Percentiles rank a stretch among this genome's conserved stretches.
phyloP scores from a whole-genome alignment of 2,113 vertebrate genomes.

The Mustela lutreola region DNA sequence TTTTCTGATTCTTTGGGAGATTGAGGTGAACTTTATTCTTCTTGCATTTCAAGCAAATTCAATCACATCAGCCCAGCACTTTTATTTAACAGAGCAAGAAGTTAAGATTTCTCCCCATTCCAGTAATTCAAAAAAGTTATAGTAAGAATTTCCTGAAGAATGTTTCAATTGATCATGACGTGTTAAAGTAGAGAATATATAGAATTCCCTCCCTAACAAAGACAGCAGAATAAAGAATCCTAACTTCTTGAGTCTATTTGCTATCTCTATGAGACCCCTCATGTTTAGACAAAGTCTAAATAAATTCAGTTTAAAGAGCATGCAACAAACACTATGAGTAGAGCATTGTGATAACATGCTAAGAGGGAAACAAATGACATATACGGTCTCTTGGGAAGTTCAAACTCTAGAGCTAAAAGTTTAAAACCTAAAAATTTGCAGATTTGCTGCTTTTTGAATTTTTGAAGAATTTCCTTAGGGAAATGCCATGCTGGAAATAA shows the following conservation, averaged over 20 bases:
- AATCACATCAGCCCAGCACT: neutral
- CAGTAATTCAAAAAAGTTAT: neutral
- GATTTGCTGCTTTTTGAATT: conserved; percentile 18
- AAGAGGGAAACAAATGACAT: neutral
- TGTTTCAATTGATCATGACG: neutral
- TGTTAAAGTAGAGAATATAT: neutral
- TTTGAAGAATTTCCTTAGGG: neutral
- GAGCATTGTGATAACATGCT: neutral
- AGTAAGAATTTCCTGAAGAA: neutral
- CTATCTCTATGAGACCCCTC: neutral
- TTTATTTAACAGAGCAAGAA: conserved; percentile 10
- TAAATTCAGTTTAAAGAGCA: neutral
- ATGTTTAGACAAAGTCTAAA: neutral
- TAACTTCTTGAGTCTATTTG: neutral
- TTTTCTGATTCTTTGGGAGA: conserved; percentile 22
- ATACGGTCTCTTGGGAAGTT: neutral
- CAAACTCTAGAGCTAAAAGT: neutral
- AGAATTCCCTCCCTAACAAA: neutral
- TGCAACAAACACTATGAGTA: neutral
- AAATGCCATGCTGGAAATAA: neutral
- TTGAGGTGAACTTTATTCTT: neutral
- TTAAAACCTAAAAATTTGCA: neutral
- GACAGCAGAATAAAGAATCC: neutral
- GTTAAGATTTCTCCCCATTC: neutral
- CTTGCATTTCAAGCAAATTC: conserved; percentile 28